Conservation (phyloP, 1,140 invertebrate genomes). For the Eumeta japonica region DNA sequence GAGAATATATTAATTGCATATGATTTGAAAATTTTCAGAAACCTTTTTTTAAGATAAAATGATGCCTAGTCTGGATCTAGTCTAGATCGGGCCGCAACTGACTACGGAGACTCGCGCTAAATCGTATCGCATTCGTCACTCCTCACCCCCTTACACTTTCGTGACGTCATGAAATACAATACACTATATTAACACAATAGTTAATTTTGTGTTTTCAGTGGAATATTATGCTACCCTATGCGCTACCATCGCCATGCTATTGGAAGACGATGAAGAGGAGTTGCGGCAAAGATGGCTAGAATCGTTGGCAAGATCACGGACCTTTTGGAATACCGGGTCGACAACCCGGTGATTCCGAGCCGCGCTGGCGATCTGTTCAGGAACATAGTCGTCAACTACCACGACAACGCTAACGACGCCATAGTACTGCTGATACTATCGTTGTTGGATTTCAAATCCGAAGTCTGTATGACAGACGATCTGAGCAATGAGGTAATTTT, state of each 20-base stretch:
- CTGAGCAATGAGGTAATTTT: constrained; percentile 31
- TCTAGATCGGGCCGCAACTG: too few relatives aligned
- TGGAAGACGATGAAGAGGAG: constrained; percentile 32
- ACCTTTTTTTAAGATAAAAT: too few relatives aligned
- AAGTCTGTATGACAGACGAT: constrained; percentile 27
- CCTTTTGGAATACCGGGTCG: too few relatives aligned
- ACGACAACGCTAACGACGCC: background rate
- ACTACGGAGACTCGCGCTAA: too few relatives aligned
- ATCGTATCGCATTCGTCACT: too few relatives aligned
- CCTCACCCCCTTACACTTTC: too few relatives aligned
- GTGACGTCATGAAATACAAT: too few relatives aligned
- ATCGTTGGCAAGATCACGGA: too few relatives aligned
- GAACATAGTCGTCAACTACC: background rate
- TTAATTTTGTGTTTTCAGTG: constrained; percentile 26
- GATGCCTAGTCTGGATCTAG: too few relatives aligned
- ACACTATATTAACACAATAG: too few relatives aligned
- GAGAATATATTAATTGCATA: too few relatives aligned
- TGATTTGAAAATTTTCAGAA: too few relatives aligned
- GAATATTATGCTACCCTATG: constrained; percentile 28
- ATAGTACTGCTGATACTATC: constrained; percentile 19
- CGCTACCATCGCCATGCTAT: constrained; percentile 20
- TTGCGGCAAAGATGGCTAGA: constrained; percentile 17
- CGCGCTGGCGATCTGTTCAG: background rate
- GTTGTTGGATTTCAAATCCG: constrained; percentile 28
- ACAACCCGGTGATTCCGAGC: background rate